phyloP scores from a whole-genome alignment of 2,113 vertebrate species.

The Eleginops maclovinus region DNA sequence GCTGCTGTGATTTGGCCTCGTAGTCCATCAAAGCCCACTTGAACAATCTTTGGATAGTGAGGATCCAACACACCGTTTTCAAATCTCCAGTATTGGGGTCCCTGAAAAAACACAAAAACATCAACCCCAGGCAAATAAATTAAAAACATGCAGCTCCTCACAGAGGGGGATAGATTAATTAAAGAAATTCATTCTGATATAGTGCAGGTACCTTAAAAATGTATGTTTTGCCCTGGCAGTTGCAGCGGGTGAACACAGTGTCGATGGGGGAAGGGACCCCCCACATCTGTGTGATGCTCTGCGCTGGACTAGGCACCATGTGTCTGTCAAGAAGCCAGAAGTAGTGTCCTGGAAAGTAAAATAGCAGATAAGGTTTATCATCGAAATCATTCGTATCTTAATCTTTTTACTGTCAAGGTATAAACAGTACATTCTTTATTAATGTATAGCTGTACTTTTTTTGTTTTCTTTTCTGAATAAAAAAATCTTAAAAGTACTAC shows the following conservation, averaged over 20 bases:
- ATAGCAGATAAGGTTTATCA: background rate
- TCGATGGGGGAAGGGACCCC: slow-evolving; percentile 95
- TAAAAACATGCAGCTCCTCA: background rate
- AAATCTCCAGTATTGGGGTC: slow-evolving; percentile 92
- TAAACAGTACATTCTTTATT: background rate
- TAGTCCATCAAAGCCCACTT: slow-evolving; percentile 89
- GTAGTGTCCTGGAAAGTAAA: slow-evolving; percentile 87
- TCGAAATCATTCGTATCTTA: no score
- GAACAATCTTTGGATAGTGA: slow-evolving; percentile 88
- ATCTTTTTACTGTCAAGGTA: background rate
- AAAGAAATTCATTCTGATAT: background rate
- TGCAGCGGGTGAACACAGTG: slow-evolving; percentile 94
- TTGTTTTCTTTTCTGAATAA: background rate
- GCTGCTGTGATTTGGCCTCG: slow-evolving; percentile 89
- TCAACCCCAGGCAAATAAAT: background rate
- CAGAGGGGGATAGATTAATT: background rate
- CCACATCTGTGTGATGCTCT: slow-evolving; percentile 89
- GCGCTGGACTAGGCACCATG: slow-evolving; percentile 81
- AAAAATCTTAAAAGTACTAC: background rate
- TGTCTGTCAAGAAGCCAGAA: slow-evolving; percentile 90
- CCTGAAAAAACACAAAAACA: slow-evolving; percentile 76
- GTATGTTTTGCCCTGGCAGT: slow-evolving; percentile 95
- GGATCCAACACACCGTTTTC: slow-evolving; percentile 88
- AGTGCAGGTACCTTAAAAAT: slow-evolving; percentile 90
- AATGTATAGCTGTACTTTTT: background rate